phyloP scores from a whole-genome alignment of 2,113 vertebrate genomes.

The Indicator indicator region DNA sequence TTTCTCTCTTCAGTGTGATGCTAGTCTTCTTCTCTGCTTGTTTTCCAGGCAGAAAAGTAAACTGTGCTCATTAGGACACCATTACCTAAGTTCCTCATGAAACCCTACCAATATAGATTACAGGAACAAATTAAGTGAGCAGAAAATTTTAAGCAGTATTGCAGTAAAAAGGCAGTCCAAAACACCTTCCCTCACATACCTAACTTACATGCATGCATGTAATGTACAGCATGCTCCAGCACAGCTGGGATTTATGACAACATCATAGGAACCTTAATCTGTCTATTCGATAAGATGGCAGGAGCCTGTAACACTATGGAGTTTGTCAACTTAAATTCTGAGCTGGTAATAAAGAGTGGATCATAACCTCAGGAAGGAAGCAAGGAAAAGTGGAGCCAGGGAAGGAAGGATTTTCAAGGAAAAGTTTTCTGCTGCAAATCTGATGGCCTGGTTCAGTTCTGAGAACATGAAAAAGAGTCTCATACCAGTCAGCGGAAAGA shows the following conservation, averaged over 20 bases:
- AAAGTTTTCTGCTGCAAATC: not conserved
- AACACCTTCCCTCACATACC: not conserved
- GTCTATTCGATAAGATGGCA: not conserved
- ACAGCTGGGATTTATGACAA: not conserved
- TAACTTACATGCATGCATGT: rapidly evolving
- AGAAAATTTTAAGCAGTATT: not conserved
- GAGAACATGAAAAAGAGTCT: not conserved
- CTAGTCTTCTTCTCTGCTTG: not conserved
- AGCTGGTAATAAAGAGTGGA: not conserved
- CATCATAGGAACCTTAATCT: not conserved
- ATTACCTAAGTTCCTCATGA: not conserved
- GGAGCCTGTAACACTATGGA: not conserved
- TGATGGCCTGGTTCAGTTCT: not conserved
- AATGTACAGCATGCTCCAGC: not conserved
- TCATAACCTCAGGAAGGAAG: not conserved
- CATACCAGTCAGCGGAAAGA: not conserved
- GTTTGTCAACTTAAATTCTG: not conserved
- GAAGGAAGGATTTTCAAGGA: not conserved
- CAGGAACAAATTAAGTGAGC: not conserved
- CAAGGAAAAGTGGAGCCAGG: not conserved
- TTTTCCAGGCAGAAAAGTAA: not conserved
- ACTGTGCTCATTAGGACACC: not conserved
- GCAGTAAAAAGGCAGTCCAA: not conserved
- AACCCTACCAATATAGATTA: not conserved
- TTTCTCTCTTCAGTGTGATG: not conserved